These are phyloP conservation scores for Amphipoea oculea DNA, from an alignment of 2,888 invertebrate genomes.

Conservation along the genomic window DNA sequence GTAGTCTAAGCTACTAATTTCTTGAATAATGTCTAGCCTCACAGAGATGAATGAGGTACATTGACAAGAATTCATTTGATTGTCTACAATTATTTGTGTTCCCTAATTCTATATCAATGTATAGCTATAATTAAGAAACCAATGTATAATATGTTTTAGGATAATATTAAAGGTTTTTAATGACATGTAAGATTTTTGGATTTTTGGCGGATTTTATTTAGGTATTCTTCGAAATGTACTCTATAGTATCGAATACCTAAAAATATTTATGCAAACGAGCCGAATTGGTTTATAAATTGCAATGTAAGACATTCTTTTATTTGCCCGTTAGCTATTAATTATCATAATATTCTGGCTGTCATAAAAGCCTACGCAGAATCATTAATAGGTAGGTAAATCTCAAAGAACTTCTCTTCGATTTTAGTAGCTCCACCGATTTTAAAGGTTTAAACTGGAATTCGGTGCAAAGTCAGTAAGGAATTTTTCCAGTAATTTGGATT, in stretches of 20 bases:
- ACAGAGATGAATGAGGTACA: too few relatives aligned
- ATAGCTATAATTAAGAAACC: neutral
- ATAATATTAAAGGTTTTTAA: too few relatives aligned
- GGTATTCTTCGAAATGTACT: neutral
- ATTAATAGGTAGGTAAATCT: neutral
- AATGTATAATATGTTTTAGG: too few relatives aligned
- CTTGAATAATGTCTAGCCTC: neutral
- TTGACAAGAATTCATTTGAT: neutral
- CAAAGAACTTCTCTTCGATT: neutral
- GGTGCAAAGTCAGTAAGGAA: conserved; percentile 70
- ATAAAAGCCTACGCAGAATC: neutral
- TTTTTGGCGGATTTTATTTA: neutral
- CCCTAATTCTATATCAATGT: neutral
- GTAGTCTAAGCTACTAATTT: neutral
- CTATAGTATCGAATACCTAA: neutral
- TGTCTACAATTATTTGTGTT: neutral
- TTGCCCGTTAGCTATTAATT: neutral
- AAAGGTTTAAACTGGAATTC: conserved; percentile 60
- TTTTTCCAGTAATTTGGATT: conserved; percentile 85
- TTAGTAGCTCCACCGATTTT: conserved; percentile 9
- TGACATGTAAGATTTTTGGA: too few relatives aligned
- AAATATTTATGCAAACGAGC: neutral
- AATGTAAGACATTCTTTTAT: neutral
- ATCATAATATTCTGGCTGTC: neutral
- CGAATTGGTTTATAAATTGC: neutral